Base-by-base conservation (phyloP, 2,888 invertebrate species). In the Lordiphosa fenestrarum region DNA sequence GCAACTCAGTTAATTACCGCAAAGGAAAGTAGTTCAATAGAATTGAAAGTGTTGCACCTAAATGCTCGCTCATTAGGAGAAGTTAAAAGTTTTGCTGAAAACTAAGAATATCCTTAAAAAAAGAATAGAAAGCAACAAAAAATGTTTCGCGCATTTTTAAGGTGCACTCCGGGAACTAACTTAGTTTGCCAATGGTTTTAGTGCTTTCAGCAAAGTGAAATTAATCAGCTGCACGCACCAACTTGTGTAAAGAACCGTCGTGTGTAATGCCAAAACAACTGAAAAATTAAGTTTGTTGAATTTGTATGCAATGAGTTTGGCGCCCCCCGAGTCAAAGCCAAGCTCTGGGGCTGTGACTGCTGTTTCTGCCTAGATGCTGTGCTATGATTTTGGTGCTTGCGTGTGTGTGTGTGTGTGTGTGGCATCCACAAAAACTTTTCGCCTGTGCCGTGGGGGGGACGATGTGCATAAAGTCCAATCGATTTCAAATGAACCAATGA, bases 401-500 rank as follows among this genome's bases (percentile, higher is more conserved):
- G 15, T 15, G 15, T 15, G 15, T 19, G 19, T 19, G 19, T 19
- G 19, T 30, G 7, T 30, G 1, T 30, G 30, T 30, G 30, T 30
- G 30, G 7, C 30, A 30, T 30, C 9, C 30, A 30, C 30, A 9
- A 2, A 30, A 30, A 30, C 30, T 30, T 30, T 30, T 30, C 30
- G 30, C 30, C 30, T 3, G 3, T 9, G 30, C 30, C 30, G 15
- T 2, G 15, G 15, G 15, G 9, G 30, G 30, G 3, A 7, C 9
- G 9, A 30, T 9, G 9, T 30, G 9, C 23, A 49, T 37, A 36
- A 30, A 52, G 47, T 21, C 37, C n/a, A 59, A 60, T 61, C 67
- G 55, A 75, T 75, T 65, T 74, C 78, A 82, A 62, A 81, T 67
- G 38, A 37, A 37, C 30, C 52, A 38, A 58, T 70, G 78, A 82